These are phyloP conservation scores for Ardeotis arabs DNA, from an alignment of 2,113 vertebrate species.

Conservation along the genomic window DNA sequence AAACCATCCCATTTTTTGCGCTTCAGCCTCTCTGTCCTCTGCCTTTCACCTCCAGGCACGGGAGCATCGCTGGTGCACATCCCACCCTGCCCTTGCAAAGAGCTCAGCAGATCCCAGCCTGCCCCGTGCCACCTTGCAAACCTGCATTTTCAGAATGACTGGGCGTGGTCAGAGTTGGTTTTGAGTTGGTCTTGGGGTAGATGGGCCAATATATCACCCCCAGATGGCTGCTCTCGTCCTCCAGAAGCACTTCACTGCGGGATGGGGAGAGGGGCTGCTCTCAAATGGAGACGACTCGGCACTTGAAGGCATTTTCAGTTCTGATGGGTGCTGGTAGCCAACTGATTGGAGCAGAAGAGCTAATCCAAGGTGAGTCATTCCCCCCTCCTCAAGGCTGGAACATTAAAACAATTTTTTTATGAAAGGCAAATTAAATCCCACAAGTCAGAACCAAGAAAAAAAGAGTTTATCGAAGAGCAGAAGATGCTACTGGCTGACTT, in stretches of 20 bases:
- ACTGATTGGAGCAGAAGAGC: neutral
- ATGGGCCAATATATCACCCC: neutral
- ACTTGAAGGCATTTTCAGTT: neutral
- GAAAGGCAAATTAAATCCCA: slow-evolving; percentile 51
- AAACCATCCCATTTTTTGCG: neutral
- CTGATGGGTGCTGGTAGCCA: neutral
- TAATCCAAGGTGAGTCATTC: slow-evolving; percentile 8
- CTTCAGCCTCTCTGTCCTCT: neutral
- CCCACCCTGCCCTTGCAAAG: neutral
- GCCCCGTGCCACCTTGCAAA: neutral
- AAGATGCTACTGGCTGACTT: slow-evolving; percentile 3
- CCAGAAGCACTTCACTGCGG: neutral
- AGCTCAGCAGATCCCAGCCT: neutral
- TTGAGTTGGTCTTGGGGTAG: neutral
- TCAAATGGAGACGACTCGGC: neutral
- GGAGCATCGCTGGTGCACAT: fast-evolving
- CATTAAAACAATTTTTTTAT: neutral
- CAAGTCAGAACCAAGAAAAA: neutral
- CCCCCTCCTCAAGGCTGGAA: neutral
- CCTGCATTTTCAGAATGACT: neutral
- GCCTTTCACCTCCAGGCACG: neutral
- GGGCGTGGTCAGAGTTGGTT: neutral
- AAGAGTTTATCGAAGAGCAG: slow-evolving; percentile 8
- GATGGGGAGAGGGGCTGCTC: neutral
- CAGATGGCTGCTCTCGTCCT: fast-evolving